phyloP scores from a whole-genome alignment of 2,797 vertebrate species.

The Brotula barbata region DNA sequence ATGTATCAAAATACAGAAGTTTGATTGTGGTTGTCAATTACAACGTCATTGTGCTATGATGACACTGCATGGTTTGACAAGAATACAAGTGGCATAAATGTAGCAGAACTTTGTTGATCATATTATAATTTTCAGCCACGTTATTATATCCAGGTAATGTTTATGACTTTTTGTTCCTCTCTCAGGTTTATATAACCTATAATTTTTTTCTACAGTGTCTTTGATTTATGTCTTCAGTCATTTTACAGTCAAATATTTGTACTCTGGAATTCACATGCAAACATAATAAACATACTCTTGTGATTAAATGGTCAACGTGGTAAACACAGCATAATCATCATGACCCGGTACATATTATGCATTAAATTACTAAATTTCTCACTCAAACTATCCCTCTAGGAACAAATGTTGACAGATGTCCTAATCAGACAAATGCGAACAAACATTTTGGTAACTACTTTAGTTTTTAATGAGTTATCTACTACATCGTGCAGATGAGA shows the following conservation, averaged over 20 bases:
- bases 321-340: no score
- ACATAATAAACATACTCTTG: constrained; percentile 75
- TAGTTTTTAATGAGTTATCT: background rate
- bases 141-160: constrained; percentile 65
- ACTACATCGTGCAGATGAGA: background rate
- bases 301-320: constrained; percentile 44
- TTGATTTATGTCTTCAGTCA: constrained; percentile 69
- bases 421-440: no score
- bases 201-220: constrained; percentile 71
- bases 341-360: no score
- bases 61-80: constrained; percentile 71
- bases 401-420: no score
- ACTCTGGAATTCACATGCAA: constrained; percentile 72
- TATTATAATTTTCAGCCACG: constrained; percentile 67
- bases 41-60: constrained; percentile 62
- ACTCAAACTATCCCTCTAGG: background rate
- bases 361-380: no score
- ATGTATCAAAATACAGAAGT: constrained; percentile 61
- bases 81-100: constrained; percentile 72
- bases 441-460: background rate
- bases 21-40: constrained; percentile 67
- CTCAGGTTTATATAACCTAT: constrained; percentile 75
- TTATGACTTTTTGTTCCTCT: constrained; percentile 71
- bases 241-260: constrained; percentile 77
- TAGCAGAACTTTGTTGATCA: constrained; percentile 73